phyloP scores from a whole-genome alignment of 2,113 vertebrate genomes.

The Bucco capensis region DNA sequence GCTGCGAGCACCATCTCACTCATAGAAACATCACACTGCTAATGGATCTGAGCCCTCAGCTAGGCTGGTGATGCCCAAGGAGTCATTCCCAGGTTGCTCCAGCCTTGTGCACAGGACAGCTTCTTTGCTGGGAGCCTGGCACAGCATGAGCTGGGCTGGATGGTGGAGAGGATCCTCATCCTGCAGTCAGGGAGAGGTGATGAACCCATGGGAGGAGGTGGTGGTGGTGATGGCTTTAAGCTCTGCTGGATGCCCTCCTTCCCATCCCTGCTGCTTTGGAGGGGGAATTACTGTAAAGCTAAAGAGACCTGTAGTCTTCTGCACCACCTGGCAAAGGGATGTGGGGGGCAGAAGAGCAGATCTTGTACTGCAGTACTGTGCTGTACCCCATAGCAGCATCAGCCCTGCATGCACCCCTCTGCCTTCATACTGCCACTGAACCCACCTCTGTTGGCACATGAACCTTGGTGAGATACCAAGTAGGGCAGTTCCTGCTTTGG shows the following conservation, averaged over 20 bases:
- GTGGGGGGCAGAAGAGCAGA: background rate
- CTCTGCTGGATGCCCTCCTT: background rate
- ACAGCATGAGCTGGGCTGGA: accelerated
- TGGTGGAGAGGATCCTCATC: background rate
- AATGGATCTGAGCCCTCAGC: background rate
- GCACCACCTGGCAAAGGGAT: background rate
- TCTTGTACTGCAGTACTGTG: too few relatives aligned
- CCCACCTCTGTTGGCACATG: background rate
- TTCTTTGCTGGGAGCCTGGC: background rate
- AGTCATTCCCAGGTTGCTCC: background rate
- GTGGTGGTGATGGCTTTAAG: background rate
- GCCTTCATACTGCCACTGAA: background rate
- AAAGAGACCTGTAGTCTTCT: background rate
- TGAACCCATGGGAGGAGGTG: background rate
- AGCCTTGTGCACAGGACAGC: accelerated
- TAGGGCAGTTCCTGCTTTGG: background rate
- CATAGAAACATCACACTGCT: background rate
- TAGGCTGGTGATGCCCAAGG: background rate
- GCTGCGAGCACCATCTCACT: background rate
- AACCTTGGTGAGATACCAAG: accelerated
- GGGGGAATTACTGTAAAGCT: background rate
- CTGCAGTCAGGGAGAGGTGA: accelerated
- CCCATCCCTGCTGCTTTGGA: background rate
- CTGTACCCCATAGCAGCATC: background rate
- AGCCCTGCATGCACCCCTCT: background rate